Evolutionary conservation across 1,140 invertebrate species (phyloP).

Genomic region (Philaenus spumarius): DNA sequence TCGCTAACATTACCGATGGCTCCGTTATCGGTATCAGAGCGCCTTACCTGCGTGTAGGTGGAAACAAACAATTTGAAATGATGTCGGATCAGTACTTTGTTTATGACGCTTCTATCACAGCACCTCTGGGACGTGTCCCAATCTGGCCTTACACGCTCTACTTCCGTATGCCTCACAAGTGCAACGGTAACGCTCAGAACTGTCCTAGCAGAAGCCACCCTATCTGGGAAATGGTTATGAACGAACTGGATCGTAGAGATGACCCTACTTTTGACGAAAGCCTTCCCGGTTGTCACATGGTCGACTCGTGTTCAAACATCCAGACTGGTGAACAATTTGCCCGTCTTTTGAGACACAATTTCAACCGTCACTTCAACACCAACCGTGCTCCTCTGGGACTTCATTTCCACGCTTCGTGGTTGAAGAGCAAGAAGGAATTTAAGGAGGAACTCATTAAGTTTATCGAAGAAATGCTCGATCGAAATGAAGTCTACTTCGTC

Average conservation of each 20-base stretch:
- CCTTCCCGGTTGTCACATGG: conserved; percentile 87
- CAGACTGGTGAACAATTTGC: conserved; percentile 82
- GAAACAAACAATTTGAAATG: conserved; percentile 94
- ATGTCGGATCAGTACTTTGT: conserved; percentile 93
- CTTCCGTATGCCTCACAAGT: conserved; percentile 92
- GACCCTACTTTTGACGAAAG: conserved; percentile 87
- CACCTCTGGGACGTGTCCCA: conserved; percentile 76
- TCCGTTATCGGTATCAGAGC: conserved; percentile 83
- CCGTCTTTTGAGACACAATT: conserved; percentile 83
- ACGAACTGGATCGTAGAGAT: conserved; percentile 85
- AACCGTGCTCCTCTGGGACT: conserved; percentile 92
- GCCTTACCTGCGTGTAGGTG: conserved; percentile 84
- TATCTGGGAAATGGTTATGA: conserved; percentile 95
- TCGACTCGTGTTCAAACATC: conserved; percentile 89
- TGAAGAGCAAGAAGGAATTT: conserved; percentile 91
- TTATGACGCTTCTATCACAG: conserved; percentile 91
- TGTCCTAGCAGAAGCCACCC: conserved; percentile 81
- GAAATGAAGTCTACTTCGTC: conserved; percentile 91
- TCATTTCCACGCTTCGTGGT: conserved; percentile 92
- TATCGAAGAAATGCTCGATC: conserved; percentile 84
- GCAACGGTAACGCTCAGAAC: conserved; percentile 87
- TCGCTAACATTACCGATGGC: conserved; percentile 86
- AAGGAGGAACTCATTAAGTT: conserved; percentile 88
- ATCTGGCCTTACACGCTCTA: conserved; percentile 95
- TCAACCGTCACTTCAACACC: conserved; percentile 86